Evolutionary conservation across 2,797 vertebrate species (phyloP), one percentile per base, ranked within the genome.

Genomic region (Gymnoscopelus microlampas): DNA sequence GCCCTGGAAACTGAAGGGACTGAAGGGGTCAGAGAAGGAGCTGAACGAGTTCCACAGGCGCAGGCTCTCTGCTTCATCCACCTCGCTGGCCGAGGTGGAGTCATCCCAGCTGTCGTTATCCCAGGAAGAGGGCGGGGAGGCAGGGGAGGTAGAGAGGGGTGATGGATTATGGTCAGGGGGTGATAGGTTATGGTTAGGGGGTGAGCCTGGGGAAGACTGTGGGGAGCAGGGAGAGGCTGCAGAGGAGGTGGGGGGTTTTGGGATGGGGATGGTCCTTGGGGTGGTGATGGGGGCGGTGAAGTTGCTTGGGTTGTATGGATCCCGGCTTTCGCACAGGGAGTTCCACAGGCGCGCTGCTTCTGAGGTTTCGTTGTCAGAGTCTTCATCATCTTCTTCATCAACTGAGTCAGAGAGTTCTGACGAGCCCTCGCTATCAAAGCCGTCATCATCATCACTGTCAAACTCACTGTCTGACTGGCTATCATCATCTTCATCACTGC

Each of bases 281-380:
- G 80, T 51, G 1, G n/a, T 72, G 35, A 95, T 85, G 1, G 71
- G 69, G 7, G 98, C 98, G 0, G 93, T 96, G 66, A 98, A 98
- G 90, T 97, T 97, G 7, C 85, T 91, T 14, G 93, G 97, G 78
- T 96, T 91, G 70, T 98, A 98, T 0, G 96, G 97, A 79, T 99
- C 98, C 15, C 77, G 24, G 7, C 79, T 95, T 49, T 63, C 87
- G 76, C 82, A 93, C 86, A 98, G 88, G 0, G 95, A 95, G 65
- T 88, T 93, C 95, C 94, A 97, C 29, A 98, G 90, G 0, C 89
- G 90, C 56, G 93, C 91, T 0, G 85, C 85, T 47, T 96, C 95
- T 0, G 86, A 88, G 0, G 68, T 81, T 14, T 80, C 87, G 0
- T 81, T 77, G 24, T 86, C 89, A 0, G 77, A 85, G 50, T 77